Evolutionary conservation across 2,797 vertebrate species (phyloP), one percentile per base, ranked within the genome.

Genomic region (Zonotrichia albicollis): DNA sequence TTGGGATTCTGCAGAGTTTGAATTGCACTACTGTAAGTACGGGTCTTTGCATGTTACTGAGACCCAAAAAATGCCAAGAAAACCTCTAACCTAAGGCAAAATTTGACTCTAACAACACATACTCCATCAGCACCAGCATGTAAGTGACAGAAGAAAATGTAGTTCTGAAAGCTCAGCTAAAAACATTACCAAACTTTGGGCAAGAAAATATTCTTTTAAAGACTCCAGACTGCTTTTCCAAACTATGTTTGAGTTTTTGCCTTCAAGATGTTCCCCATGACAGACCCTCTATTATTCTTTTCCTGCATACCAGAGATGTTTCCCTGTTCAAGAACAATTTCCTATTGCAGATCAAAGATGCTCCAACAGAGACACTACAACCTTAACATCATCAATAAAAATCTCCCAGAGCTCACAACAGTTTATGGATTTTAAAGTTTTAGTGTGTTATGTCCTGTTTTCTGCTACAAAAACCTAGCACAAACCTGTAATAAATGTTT

Each of bases 1-100:
- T 93, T 94, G 72, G 88, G 72, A 93, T 95, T 93, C 71, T 92
- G 67, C 57, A 87, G 55, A 77, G 30, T 90, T 70, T 90, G 86
- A 88, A 82, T 48, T 83, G 53, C 74, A 90, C 0, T 7, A 46
- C 80, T 72, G 42, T 80, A 88, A 86, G 61, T 72, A 84, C 58
- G 38, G 67, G 48, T 19, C 55, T 90, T 96, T 93, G 51, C 19
- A 5, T 4, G 6, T 94, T 94, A 88, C 38, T 0, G 0, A 80
- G 42, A 76, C 34, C 38, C 42, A 75, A 32, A 84, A 84, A 85
- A 79, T 64, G 48, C 60, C 64, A 87, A 82, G 48, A 79, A 89
- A 89, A 73, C n/a, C 58, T 78, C 70, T 62, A 71, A 50, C 34
- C 29, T 93, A 57, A 68, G 83, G 66, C 30, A 91, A 79, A 86